Conservation (phyloP, 2,113 vertebrate species). For the Eulemur rufifrons region DNA sequence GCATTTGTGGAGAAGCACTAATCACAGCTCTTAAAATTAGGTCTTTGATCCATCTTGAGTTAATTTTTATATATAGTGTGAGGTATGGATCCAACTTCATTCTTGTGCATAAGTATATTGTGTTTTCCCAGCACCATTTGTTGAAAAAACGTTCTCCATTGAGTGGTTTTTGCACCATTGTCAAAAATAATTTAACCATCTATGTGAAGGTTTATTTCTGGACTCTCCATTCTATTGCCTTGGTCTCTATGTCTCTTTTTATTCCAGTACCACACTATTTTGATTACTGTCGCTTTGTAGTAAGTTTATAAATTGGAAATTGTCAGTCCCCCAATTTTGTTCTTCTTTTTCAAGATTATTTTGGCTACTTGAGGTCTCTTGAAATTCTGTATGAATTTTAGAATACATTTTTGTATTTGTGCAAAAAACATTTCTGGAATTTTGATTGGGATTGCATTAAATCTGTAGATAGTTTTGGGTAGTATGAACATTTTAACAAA, state of each 20-base stretch:
- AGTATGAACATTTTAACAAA: no score
- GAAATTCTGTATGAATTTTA: not conserved
- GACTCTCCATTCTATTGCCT: not conserved
- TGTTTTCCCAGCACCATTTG: not conserved
- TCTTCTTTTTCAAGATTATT: not conserved
- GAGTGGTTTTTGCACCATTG: not conserved
- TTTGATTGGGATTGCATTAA: no score
- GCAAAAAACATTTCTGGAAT: no score
- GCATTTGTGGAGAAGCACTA: not conserved
- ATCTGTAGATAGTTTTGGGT: no score
- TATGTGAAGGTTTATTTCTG: not conserved
- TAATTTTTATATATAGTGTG: not conserved
- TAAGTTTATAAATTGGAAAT: not conserved
- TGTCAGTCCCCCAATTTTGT: not conserved
- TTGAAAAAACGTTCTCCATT: not conserved
- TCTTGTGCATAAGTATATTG: not conserved
- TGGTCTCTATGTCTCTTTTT: not conserved
- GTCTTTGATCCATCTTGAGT: not conserved
- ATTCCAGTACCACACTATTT: not conserved
- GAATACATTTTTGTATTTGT: not conserved
- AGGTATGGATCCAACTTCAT: not conserved
- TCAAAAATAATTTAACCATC: not conserved
- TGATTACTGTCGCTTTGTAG: not conserved
- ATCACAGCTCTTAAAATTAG: not conserved
- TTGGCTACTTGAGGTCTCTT: not conserved